phyloP scores from a whole-genome alignment of 2,888 invertebrate genomes.

The Linnaemya vulpina region DNA sequence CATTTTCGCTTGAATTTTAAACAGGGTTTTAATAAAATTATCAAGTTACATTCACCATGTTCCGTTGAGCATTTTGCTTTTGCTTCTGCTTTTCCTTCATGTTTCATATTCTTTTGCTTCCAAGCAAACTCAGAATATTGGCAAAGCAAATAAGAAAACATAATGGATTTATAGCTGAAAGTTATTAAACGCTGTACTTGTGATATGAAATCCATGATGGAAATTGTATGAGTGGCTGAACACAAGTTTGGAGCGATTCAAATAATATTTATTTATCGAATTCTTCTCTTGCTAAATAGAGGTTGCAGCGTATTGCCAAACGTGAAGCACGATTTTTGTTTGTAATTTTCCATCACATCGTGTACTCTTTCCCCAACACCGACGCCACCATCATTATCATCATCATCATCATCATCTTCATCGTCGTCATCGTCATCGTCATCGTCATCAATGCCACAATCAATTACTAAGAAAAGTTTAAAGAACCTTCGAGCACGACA shows the following conservation, averaged over 20 bases:
- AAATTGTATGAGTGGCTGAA: neutral
- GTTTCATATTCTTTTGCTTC: neutral
- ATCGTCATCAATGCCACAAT: constrained; percentile 30
- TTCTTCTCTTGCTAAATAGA: constrained; percentile 6
- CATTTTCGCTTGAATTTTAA: neutral
- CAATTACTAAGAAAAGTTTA: constrained; percentile 59
- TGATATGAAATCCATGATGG: neutral
- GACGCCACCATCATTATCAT: constrained; percentile 2
- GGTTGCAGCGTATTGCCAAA: constrained; percentile 59
- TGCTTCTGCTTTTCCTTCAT: neutral
- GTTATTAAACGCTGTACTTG: neutral
- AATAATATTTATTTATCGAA: neutral
- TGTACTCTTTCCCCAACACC: constrained; percentile 9
- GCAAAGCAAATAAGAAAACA: neutral
- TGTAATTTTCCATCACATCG: constrained; percentile 49
- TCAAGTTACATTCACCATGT: neutral
- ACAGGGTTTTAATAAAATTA: neutral
- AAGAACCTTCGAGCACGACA: constrained; percentile 64
- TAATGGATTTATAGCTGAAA: constrained; percentile 5
- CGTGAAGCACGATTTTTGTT: constrained; percentile 69
- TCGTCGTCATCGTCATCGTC: constrained; percentile 11
- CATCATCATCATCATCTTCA: neutral
- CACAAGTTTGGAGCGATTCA: neutral
- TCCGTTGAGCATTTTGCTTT: neutral
- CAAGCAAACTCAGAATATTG: neutral